Conservation (phyloP, 2,888 invertebrate species). For the Drosophila flavopinicola region DNA sequence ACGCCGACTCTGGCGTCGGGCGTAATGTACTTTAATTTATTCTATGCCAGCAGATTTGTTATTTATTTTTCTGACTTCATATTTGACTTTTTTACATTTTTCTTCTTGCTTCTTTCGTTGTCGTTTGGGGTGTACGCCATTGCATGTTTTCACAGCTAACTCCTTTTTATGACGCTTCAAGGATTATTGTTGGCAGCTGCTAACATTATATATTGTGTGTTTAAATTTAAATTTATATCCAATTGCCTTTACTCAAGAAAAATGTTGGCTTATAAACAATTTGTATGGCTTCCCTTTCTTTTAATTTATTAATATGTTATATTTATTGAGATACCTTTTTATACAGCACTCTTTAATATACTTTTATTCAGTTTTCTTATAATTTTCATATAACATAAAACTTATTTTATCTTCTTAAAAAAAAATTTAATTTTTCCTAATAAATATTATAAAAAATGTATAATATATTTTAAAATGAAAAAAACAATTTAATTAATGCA, state of each 20-base stretch:
- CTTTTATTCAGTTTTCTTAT: no score
- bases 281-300: no score
- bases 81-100: conserved; percentile 17
- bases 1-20: conserved; percentile 58
- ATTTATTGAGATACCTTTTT: no score
- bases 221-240: conserved; percentile 8
- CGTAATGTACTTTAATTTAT: conserved; percentile 72
- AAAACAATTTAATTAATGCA: no score
- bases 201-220: conserved; percentile 9
- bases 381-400: no score
- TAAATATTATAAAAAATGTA: no score
- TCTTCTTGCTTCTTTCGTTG: no score
- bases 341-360: no score
- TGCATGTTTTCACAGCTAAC: conserved; percentile 49
- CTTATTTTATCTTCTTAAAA: no score
- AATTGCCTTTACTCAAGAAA: background rate
- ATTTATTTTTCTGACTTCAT: conserved; percentile 57
- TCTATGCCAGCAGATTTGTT: conserved; percentile 57
- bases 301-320: no score
- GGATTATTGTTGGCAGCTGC: conserved; percentile 29
- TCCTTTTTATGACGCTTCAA: conserved; percentile 45
- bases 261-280: background rate
- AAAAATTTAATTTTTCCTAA: no score
- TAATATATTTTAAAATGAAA: no score
- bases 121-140: conserved; percentile 30